Evolutionary conservation across 2,113 vertebrate genomes (phyloP), one percentile per base, ranked within the genome.

Genomic region (Hemibagrus wyckioides): DNA sequence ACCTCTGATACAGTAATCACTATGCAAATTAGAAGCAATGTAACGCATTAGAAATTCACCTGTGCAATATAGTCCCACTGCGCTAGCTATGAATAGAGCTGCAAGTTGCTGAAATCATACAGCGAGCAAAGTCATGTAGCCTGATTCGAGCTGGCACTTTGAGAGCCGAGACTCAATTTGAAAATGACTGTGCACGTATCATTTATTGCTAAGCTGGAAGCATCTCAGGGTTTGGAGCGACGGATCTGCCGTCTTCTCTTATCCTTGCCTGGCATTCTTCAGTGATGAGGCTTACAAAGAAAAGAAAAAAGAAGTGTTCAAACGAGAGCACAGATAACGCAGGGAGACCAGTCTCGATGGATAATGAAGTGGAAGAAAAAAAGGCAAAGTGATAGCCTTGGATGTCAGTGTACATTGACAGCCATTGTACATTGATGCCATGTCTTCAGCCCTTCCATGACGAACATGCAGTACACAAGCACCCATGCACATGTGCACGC

Each of bases 161-260:
- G 67, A 85, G 87, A 88, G 80, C 86, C 56, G 80, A 82, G 85
- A 88, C 85, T 85, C 83, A 75, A 80, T 89, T 89, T 86, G 39
- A 86, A 88, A 89, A 71, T 82, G 83, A 76, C 85, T 88, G 76
- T 71, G 28, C 56, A 67, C 81, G 50, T 86, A 85, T 90, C 86
- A 91, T 89, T 92, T 91, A 89, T 89, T 88, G 88, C n/a, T n/a
- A 83, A 85, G 90, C 90, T 89, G 56, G 85, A 69, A 90, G 86
- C 82, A 79, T 85, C 88, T 84, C 54, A 67, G 80, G 71, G 61
- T 41, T n/a, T 69, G n/a, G 63, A 86, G 25, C 14, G 19, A 33
- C 7, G 23, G 25, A 65, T 30, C 82, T 86, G 82, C 61, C 85
- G 84, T 69, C 61, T 89, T 80, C 80, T 65, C 36, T 83, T 57